Percentiles rank a stretch among this genome's conserved stretches.
These are phyloP conservation scores for Aptenodytes patagonicus DNA, from an alignment of 2,113 vertebrate genomes.

Conservation along the genomic window DNA sequence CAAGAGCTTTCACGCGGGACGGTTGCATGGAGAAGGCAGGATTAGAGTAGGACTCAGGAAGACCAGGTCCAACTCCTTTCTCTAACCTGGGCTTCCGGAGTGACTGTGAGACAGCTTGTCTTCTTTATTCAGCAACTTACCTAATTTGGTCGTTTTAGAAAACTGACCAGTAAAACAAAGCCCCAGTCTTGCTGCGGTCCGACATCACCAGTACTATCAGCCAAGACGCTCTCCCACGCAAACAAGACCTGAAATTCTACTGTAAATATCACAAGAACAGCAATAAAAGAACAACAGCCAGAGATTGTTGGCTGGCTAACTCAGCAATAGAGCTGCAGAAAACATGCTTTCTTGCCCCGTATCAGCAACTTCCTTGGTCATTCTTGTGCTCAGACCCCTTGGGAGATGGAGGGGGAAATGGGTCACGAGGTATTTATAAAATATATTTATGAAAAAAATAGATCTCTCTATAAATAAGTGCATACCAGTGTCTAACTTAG, in stretches of 20 bases:
- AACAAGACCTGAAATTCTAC: not conserved
- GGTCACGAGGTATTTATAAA: not conserved
- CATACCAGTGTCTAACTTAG: not conserved
- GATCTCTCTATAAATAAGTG: not conserved
- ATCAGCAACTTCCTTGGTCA: not conserved
- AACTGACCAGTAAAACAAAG: not conserved
- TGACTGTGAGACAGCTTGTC: not conserved
- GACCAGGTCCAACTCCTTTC: not conserved
- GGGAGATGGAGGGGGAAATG: not conserved
- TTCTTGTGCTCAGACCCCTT: not conserved
- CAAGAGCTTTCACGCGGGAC: accelerated
- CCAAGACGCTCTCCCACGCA: not conserved
- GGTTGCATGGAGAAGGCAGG: not conserved
- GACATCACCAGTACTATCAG: not conserved
- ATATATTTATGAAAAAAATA: not conserved
- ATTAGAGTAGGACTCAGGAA: not conserved
- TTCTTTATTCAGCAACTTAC: not conserved
- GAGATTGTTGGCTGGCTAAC: not conserved
- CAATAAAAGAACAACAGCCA: not conserved
- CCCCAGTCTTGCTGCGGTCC: not conserved
- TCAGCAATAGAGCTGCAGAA: not conserved
- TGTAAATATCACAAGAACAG: not conserved
- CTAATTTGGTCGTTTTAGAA: not conserved
- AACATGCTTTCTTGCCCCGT: not conserved
- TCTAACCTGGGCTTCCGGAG: not conserved